Evolutionary conservation across 2,113 vertebrate genomes (phyloP).

Genomic region (Syngnathus typhle): DNA sequence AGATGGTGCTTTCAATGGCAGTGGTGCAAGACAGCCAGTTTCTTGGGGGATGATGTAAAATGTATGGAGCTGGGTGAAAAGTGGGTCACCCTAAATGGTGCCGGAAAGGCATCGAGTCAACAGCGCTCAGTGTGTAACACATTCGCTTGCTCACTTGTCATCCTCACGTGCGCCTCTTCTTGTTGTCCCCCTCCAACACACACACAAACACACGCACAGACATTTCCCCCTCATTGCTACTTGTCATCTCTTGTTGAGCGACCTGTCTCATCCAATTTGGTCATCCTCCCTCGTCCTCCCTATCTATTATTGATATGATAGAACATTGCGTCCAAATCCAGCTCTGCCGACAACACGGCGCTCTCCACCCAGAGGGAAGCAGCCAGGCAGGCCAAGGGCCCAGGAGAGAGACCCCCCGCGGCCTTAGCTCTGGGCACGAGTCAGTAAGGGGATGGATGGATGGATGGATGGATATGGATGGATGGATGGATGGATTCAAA

Average conservation of each 20-base stretch:
- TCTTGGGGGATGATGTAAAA: slow-evolving; percentile 61
- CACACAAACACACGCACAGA: slow-evolving; percentile 9
- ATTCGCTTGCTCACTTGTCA: slow-evolving; percentile 26
- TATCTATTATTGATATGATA: slow-evolving; percentile 70
- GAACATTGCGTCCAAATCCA: slow-evolving; percentile 66
- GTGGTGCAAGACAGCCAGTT: slow-evolving; percentile 20
- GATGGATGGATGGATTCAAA: slow-evolving; percentile 13
- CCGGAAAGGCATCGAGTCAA: slow-evolving; percentile 54
- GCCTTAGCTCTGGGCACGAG: slow-evolving; percentile 31
- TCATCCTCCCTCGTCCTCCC: slow-evolving; percentile 40
- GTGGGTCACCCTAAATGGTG: slow-evolving; percentile 66
- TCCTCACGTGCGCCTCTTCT: slow-evolving; percentile 22
- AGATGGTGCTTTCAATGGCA: slow-evolving; percentile 25
- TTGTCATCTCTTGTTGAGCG: slow-evolving; percentile 61
- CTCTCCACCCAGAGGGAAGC: slow-evolving; percentile 43
- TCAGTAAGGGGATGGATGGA: slow-evolving; percentile 6
- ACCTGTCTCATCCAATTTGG: slow-evolving; percentile 60
- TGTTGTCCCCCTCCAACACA: slow-evolving; percentile 15
- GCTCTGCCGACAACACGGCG: slow-evolving; percentile 51
- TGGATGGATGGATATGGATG: background rate
- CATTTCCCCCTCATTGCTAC: slow-evolving; percentile 28
- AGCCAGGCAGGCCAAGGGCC: slow-evolving; percentile 34
- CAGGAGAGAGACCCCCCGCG: slow-evolving; percentile 8
- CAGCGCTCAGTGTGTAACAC: slow-evolving; percentile 37
- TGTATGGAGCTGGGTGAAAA: slow-evolving; percentile 58